phyloP scores from a whole-genome alignment of 2,113 vertebrate species.

The Tragelaphus imberbis region DNA sequence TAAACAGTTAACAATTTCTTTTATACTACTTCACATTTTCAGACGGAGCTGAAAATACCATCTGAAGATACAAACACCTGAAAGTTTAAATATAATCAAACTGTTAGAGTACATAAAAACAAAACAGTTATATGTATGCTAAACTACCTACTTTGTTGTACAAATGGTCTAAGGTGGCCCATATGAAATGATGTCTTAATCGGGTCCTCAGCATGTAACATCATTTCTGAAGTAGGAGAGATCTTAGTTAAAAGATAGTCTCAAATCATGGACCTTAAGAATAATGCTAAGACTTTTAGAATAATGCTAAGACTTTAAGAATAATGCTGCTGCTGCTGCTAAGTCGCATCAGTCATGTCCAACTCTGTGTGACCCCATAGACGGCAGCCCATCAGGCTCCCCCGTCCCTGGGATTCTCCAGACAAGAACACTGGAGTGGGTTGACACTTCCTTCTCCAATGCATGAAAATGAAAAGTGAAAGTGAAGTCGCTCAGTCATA shows the following conservation, averaged over 20 bases:
- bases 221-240: not conserved
- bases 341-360: too few species aligned
- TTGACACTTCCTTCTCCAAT: too few species aligned
- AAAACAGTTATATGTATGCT: not conserved
- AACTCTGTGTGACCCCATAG: too few species aligned
- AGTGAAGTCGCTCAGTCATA: too few species aligned
- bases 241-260: not conserved
- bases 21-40: not conserved
- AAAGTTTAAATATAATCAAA: slow-evolving; percentile 13
- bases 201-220: not conserved
- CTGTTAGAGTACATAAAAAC: not conserved
- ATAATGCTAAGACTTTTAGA: not conserved
- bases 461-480: too few species aligned
- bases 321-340: too few species aligned
- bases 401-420: too few species aligned
- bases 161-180: not conserved
- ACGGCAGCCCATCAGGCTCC: too few species aligned
- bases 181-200: not conserved
- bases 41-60: not conserved
- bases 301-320: not conserved
- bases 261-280: not conserved
- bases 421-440: too few species aligned
- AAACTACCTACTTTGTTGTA: not conserved
- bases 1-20: slow-evolving; percentile 33
- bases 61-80: not conserved